These are phyloP conservation scores for Deroptyus accipitrinus DNA, from an alignment of 2,113 vertebrate genomes.

Conservation along the genomic window DNA sequence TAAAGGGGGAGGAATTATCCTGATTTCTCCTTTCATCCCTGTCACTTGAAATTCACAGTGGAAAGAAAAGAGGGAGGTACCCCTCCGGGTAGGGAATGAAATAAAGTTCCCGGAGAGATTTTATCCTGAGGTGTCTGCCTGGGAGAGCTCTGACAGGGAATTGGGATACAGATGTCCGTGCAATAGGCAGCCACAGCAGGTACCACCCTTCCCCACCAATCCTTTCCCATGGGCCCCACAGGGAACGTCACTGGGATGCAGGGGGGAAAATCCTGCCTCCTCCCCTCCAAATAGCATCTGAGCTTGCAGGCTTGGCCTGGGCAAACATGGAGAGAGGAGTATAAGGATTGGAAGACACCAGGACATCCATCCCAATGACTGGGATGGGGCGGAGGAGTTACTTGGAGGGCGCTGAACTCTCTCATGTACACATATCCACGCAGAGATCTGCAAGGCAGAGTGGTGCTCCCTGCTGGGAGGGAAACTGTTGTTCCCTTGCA, in stretches of 20 bases:
- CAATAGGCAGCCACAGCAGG: neutral
- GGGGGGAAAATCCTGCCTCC: neutral
- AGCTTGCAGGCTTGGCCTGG: neutral
- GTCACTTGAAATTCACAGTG: neutral
- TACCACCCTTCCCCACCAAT: neutral
- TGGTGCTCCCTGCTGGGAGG: neutral
- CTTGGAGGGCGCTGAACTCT: neutral
- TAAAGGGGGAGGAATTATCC: neutral
- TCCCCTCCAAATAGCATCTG: neutral
- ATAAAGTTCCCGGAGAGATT: neutral
- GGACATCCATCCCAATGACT: neutral
- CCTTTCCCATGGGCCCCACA: neutral
- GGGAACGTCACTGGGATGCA: accelerated
- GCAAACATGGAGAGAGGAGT: accelerated
- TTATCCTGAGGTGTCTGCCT: neutral
- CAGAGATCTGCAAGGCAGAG: neutral
- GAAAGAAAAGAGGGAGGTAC: neutral
- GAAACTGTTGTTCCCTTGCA: neutral
- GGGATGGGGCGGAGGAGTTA: neutral
- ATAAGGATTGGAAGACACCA: neutral
- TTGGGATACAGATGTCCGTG: neutral
- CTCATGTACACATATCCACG: accelerated
- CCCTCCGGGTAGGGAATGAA: neutral
- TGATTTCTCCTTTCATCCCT: neutral
- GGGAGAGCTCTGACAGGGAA: neutral